Base-by-base conservation (phyloP, 2,113 vertebrate genomes). In the Alethe diademata region DNA sequence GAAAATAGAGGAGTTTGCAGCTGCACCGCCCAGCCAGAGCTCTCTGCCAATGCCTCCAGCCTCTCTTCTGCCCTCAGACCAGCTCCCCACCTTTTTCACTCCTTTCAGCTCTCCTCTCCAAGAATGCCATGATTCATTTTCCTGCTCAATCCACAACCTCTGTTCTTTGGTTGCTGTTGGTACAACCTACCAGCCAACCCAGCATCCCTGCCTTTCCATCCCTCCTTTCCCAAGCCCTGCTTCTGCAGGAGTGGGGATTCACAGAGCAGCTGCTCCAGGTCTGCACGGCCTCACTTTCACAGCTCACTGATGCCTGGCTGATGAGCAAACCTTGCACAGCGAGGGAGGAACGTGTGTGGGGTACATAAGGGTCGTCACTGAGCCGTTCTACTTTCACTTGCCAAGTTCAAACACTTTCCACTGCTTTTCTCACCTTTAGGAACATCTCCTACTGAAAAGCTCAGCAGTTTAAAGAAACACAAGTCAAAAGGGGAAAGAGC, bases 381-480 rank as follows among this genome's bases (percentile, higher is more conserved):
- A 65, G 58, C 67, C 0, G 83, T 45, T 70, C 91, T 83, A 73
- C 83, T 96, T 95, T 80, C 54, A 1, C 71, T 76, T 70, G 79
- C 76, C 86, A 14, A 38, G 54, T 62, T 91, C 72, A 73, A 90
- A 69, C 0, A 1, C 54, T 80, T 93, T 92, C 85, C 78, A 33
- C 78, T 51, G 79, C 91, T 95, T 86, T 96, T 96, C 94, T 86
- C 91, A 88, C 91, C 54, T 69, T 48, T 57, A 57, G 83, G 91
- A 92, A 93, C 86, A 86, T 92, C 78, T 90, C 40, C 82, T 69
- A 3, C 86, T 22, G 54, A 56, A 56, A 62, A 91, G 56, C 79
- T 91, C 86, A 86, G 94, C 91, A 19, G 5, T 58, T 61, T 66
- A 54, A 50, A 80, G 66, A 22, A 50, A 54, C 42, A 35, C 48